Percentiles rank a stretch among this genome's conserved stretches.
Evolutionary conservation across 2,888 invertebrate species (phyloP).

Genomic region (Acanthosepion pharaonis): DNA sequence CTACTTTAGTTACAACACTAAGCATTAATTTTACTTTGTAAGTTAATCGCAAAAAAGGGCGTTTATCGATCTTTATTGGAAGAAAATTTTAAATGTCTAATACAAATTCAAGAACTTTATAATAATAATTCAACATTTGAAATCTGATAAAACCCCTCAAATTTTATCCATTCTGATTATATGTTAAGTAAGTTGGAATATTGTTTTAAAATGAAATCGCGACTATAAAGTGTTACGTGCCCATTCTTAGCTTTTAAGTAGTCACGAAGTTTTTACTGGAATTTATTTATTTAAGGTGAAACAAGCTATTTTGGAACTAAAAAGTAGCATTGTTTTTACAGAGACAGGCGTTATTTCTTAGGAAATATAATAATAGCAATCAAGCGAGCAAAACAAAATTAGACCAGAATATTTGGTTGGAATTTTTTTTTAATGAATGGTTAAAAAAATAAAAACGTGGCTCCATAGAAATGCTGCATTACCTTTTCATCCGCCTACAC

Average conservation of each 20-base stretch:
- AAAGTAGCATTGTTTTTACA: background rate
- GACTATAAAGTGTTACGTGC: background rate
- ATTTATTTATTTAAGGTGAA: background rate
- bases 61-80: background rate
- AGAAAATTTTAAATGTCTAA: background rate
- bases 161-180: background rate
- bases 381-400: background rate
- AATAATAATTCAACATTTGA: background rate
- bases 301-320: background rate
- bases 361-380: background rate
- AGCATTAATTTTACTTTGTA: too few species aligned
- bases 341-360: background rate
- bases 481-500: background rate
- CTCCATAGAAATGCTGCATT: background rate
- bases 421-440: background rate
- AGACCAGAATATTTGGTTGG: background rate
- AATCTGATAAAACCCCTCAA: background rate
- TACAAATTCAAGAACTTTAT: background rate
- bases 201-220: background rate
- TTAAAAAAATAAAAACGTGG: background rate
- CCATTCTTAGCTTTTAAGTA: background rate
- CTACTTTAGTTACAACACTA: too few species aligned
- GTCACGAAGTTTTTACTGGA: background rate
- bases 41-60: background rate
- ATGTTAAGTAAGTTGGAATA: too few species aligned